phyloP scores from a whole-genome alignment of 2,888 invertebrate genomes.

The Halocaridina rubra region DNA sequence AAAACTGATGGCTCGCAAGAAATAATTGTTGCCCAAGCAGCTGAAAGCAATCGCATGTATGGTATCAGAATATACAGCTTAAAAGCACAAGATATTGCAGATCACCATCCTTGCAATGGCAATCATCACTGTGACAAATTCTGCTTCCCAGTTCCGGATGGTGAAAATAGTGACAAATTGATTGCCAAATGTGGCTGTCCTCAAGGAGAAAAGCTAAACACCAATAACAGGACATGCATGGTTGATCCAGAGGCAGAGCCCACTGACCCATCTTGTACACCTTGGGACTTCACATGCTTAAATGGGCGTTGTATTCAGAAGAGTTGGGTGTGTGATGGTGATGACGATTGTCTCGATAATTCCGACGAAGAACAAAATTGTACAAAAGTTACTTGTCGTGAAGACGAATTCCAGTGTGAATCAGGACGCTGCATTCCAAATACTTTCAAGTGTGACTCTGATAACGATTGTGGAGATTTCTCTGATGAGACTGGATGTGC shows the following conservation, averaged over 20 bases:
- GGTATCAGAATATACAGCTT: constrained; percentile 80
- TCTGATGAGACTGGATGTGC: constrained; percentile 93
- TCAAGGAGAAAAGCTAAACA: constrained; percentile 83
- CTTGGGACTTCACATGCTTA: constrained; percentile 93
- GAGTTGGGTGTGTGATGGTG: constrained; percentile 96
- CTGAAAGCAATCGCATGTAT: constrained; percentile 89
- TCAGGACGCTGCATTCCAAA: constrained; percentile 91
- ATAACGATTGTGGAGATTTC: constrained; percentile 86
- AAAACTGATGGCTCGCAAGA: constrained; percentile 90
- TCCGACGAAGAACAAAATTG: constrained; percentile 96
- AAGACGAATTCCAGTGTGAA: constrained; percentile 93
- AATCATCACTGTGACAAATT: constrained; percentile 95
- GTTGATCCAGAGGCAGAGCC: constrained; percentile 88
- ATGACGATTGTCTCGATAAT: constrained; percentile 94
- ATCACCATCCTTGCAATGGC: constrained; percentile 82
- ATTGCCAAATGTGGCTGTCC: constrained; percentile 83
- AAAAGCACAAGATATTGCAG: constrained; percentile 77
- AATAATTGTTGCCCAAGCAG: constrained; percentile 86
- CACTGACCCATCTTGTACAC: constrained; percentile 86
- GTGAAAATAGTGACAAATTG: constrained; percentile 57
- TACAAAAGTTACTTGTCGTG: constrained; percentile 76
- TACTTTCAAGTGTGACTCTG: constrained; percentile 93
- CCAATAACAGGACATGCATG: constrained; percentile 78
- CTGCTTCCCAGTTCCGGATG: constrained; percentile 88
- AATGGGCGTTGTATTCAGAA: constrained; percentile 93